phyloP scores from a whole-genome alignment of 2,797 vertebrate species.

The Muscicapa striata region DNA sequence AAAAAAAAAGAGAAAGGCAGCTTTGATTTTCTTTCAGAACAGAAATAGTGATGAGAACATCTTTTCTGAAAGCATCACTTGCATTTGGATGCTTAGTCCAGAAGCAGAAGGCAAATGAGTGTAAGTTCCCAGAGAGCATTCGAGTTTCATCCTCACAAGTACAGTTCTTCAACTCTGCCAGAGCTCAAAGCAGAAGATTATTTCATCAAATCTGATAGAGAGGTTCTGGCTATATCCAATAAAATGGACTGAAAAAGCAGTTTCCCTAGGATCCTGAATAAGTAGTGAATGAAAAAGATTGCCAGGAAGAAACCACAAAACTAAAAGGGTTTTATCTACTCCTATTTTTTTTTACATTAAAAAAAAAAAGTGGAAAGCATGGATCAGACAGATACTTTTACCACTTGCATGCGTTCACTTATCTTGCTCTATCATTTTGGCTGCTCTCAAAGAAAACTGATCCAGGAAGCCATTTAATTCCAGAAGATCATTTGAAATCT shows the following conservation, averaged over 20 bases:
- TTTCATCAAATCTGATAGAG: not conserved
- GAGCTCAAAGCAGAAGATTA: not conserved
- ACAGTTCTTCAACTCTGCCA: not conserved
- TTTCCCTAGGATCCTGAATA: not conserved
- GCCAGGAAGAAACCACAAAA: not conserved
- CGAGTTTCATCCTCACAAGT: not conserved
- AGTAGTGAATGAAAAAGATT: not conserved
- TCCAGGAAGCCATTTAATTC: conserved; percentile 28
- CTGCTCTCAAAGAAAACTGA: conserved; percentile 16
- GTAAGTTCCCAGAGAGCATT: not conserved
- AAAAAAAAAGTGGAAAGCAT: not conserved
- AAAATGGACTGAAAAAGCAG: not conserved
- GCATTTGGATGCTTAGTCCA: not conserved
- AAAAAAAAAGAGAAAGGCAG: rapidly evolving
- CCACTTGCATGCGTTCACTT: not conserved
- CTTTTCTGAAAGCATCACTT: not conserved
- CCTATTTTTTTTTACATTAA: not conserved
- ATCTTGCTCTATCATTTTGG: not conserved
- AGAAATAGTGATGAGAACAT: not conserved
- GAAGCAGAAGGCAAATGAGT: not conserved
- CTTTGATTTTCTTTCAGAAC: not conserved
- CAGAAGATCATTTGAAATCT: conserved; percentile 47
- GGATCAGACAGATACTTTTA: not conserved
- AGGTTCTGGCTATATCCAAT: not conserved
- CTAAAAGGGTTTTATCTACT: not conserved